phyloP scores from a whole-genome alignment of 2,888 invertebrate genomes.

The Heliconius charithonia region DNA sequence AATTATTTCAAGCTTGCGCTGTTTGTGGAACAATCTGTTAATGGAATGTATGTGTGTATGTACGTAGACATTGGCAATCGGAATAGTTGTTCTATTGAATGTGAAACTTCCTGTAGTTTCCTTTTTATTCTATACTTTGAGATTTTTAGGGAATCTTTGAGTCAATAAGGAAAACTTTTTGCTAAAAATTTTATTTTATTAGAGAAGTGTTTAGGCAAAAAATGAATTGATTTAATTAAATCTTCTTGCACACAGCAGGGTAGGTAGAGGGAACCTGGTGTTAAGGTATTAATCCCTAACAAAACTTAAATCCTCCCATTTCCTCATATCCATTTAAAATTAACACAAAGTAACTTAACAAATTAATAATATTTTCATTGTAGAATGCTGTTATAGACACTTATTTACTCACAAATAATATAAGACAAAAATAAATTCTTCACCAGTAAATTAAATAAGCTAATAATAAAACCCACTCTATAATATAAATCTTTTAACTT shows the following conservation, averaged over 20 bases:
- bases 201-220: too few species aligned
- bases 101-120: neutral
- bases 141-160: neutral
- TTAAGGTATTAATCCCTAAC: too few species aligned
- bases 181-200: neutral
- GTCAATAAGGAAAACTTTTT: too few species aligned
- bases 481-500: neutral
- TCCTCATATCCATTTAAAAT: too few species aligned
- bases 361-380: too few species aligned
- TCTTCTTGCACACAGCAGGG: too few species aligned
- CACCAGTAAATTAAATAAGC: neutral
- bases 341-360: too few species aligned
- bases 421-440: neutral
- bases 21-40: constrained; percentile 50
- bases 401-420: too few species aligned
- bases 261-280: too few species aligned
- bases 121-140: neutral
- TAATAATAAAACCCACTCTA: neutral
- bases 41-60: constrained; percentile 42
- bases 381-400: too few species aligned
- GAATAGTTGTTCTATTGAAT: constrained; percentile 28
- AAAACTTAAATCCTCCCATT: too few species aligned
- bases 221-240: too few species aligned
- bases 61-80: constrained; percentile 36
- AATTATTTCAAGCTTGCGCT: constrained; percentile 49